These are phyloP conservation scores for Drosophila varians DNA, from an alignment of 1,140 invertebrate genomes.

Conservation along the genomic window DNA sequence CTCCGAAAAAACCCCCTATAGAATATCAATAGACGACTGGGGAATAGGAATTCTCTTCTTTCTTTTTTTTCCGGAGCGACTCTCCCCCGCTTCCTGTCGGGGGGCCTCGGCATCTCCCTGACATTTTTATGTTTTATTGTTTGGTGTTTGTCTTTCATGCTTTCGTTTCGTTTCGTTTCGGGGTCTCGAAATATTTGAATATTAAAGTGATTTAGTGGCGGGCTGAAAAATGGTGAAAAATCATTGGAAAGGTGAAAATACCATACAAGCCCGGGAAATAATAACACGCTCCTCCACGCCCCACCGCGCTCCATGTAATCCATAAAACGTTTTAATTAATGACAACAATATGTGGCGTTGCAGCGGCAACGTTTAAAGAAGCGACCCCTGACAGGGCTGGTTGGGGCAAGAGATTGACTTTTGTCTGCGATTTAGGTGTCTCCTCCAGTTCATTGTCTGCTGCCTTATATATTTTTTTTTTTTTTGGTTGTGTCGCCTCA, in stretches of 20 bases:
- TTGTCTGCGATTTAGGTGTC: conserved; percentile 62
- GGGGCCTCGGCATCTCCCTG: conserved; percentile 52
- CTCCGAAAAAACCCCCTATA: conserved; percentile 25
- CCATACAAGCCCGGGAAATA: conserved; percentile 18
- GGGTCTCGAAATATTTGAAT: conserved; percentile 67
- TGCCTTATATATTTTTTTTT: too few species aligned
- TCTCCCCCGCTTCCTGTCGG: conserved; percentile 51
- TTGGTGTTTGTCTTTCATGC: conserved; percentile 50
- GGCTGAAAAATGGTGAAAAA: conserved; percentile 78
- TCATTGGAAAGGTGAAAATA: conserved; percentile 57
- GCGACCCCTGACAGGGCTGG: conserved; percentile 21
- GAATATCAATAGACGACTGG: conserved; percentile 44
- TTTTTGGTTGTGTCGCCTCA: conserved; percentile 2
- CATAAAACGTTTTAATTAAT: conserved; percentile 82
- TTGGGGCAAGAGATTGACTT: conserved; percentile 48
- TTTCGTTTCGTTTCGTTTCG: conserved; percentile 4
- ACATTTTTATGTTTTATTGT: conserved; percentile 81
- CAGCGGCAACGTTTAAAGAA: conserved; percentile 54
- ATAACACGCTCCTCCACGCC: conserved; percentile 31
- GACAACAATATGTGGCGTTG: conserved; percentile 79
- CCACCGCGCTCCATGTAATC: conserved; percentile 65
- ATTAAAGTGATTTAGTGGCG: conserved; percentile 79
- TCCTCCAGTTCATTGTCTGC: neutral
- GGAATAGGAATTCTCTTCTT: conserved; percentile 23
- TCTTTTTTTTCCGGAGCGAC: neutral